Evolutionary conservation across 1,140 invertebrate species (phyloP).

Genomic region (Philopotamus ludificatus): DNA sequence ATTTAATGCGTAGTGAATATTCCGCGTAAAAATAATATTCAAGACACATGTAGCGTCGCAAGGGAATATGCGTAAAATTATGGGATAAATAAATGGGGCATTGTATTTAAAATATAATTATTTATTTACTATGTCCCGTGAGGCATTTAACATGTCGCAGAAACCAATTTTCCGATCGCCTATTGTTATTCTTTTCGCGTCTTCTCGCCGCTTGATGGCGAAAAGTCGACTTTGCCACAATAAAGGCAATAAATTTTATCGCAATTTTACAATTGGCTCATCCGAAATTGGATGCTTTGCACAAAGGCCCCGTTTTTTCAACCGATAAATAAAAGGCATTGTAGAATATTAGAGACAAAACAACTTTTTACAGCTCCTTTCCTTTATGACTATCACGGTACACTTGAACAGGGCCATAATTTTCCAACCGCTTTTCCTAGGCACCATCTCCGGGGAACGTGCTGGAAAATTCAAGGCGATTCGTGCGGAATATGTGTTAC

Average conservation of each 20-base stretch:
- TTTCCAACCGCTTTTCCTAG: slow-evolving; percentile 18
- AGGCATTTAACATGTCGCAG: too few relatives aligned
- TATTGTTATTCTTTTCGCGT: too few relatives aligned
- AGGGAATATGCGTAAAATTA: too few relatives aligned
- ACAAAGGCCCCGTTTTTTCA: not conserved
- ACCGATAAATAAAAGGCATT: slow-evolving; percentile 2
- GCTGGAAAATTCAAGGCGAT: not conserved
- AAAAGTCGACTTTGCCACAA: not conserved
- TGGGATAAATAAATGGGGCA: too few relatives aligned
- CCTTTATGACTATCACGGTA: slow-evolving; percentile 9
- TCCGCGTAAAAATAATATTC: too few relatives aligned
- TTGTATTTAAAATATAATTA: too few relatives aligned
- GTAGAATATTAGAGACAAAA: slow-evolving; percentile 10
- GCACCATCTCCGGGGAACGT: not conserved
- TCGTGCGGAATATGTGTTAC: not conserved
- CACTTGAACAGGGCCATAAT: slow-evolving; percentile 25
- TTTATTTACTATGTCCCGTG: too few relatives aligned
- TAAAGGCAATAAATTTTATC: slow-evolving; percentile 1
- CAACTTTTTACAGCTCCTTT: slow-evolving; percentile 11
- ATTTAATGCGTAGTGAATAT: too few relatives aligned
- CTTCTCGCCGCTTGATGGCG: too few relatives aligned
- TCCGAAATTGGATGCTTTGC: not conserved
- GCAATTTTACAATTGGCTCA: not conserved
- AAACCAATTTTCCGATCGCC: too few relatives aligned
- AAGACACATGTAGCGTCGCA: too few relatives aligned